phyloP scores from a whole-genome alignment of 2,113 vertebrate genomes.

The Mobula birostris region DNA sequence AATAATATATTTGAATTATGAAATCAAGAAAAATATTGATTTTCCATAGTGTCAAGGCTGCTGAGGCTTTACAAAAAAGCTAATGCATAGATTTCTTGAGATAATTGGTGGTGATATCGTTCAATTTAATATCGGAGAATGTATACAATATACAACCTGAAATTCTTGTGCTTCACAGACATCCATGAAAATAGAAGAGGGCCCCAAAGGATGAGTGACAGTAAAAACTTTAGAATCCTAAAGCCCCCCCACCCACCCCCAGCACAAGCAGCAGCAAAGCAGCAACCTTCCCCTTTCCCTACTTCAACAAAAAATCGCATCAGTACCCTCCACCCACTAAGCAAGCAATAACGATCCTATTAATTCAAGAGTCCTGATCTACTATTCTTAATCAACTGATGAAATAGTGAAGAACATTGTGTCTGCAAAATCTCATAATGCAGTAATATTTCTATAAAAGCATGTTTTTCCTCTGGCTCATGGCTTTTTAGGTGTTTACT shows the following conservation, averaged over 20 bases:
- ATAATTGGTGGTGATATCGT: neutral
- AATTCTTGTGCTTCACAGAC: too few species aligned
- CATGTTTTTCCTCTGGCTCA: neutral
- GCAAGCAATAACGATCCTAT: neutral
- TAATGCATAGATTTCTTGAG: neutral
- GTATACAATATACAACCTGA: too few species aligned
- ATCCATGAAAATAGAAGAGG: too few species aligned
- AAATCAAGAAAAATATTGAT: neutral
- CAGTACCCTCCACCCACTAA: too few species aligned
- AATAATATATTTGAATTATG: neutral
- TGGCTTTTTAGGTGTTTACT: neutral
- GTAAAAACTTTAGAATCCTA: too few species aligned
- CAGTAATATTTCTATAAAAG: neutral
- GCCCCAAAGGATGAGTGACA: too few species aligned
- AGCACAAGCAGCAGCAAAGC: too few species aligned
- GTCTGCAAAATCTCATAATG: slow-evolving; percentile 19
- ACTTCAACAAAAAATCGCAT: too few species aligned
- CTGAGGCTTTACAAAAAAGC: neutral
- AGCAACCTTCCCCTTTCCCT: too few species aligned
- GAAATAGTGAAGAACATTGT: neutral
- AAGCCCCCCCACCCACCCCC: too few species aligned
- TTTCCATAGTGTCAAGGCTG: neutral
- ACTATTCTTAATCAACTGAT: neutral
- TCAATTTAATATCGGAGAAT: too few species aligned
- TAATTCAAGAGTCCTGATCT: neutral